Evolutionary conservation across 2,888 invertebrate genomes (phyloP).

Genomic region (Leptopterna dolabrata): DNA sequence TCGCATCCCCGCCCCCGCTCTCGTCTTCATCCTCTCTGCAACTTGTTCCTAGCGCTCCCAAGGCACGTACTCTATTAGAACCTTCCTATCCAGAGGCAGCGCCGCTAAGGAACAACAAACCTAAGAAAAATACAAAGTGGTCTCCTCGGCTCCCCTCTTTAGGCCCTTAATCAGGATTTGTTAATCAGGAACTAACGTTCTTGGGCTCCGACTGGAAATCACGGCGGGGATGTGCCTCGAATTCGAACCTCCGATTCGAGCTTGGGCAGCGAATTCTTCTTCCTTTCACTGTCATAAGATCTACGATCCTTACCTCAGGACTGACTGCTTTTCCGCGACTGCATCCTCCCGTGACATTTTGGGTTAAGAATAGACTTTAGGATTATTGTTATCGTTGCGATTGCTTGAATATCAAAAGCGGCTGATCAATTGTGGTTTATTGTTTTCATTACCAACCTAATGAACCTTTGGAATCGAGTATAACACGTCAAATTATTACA

Average conservation of each 20-base stretch:
- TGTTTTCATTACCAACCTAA: too few relatives aligned
- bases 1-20: not conserved
- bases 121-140: conserved; percentile 46
- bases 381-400: too few relatives aligned
- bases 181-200: conserved; percentile 43
- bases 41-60: conserved; percentile 47
- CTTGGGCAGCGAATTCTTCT: not conserved
- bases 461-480: too few relatives aligned
- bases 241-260: not conserved
- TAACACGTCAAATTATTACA: too few relatives aligned
- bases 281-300: too few relatives aligned
- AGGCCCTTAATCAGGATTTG: conserved; percentile 44
- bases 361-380: too few relatives aligned
- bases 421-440: too few relatives aligned
- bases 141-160: not conserved
- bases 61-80: conserved; percentile 50
- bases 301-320: too few relatives aligned
- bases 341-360: too few relatives aligned
- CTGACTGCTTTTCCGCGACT: too few relatives aligned
- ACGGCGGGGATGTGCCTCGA: conserved; percentile 9
- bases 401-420: too few relatives aligned
- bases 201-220: conserved; percentile 27
- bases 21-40: not conserved
- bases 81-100: conserved; percentile 14
- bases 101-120: conserved; percentile 23